Evolutionary conservation across 2,888 invertebrate species (phyloP), one percentile per base, ranked within the genome.

Genomic region (Magallana nippona): DNA sequence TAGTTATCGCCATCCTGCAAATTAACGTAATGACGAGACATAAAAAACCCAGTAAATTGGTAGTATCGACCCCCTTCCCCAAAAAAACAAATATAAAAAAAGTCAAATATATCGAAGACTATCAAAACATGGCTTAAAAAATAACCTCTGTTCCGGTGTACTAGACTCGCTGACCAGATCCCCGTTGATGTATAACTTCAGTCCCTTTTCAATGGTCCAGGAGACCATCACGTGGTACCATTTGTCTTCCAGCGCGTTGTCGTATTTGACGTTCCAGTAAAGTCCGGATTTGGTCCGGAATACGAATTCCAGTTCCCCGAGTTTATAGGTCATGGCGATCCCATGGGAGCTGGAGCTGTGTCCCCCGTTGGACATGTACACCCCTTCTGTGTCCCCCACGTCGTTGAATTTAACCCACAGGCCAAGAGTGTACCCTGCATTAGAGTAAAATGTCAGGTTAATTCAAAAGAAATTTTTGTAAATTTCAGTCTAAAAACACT

Each of bases 211-310:
- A n/a, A 86, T 81, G 10, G 83, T 62, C 93, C 93, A 94, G 55
- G 93, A 89, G 83, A 89, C 93, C 0, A 91, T 87, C 83, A 94
- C 91, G 88, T 94, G 93, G 85, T 94, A 93, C 94, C 94, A 94
- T 10, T 89, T 88, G 0, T 89, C 89, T 5, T 92, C 90, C 17
- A 92, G 85, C 1, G 92, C 84, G 79, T 92, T 89, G 62, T 87
- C 81, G 15, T 87, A 84, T 5, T 86, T 83, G 3, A 89, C 91
- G 57, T 86, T 86, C 94, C 93, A 94, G 82, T 92, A 91, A 10
- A 88, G 84, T 1, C 93, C 94, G 83, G 90, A 86, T 77, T 87
- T 88, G 82, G 89, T 90, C 71, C 91, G 90, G 90, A 93, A 94
- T 19, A 91, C 87, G 89, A 93, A 93, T 81, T 92, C 90, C 27